Evolutionary conservation across 2,113 vertebrate genomes (phyloP).

Genomic region (Macaca nemestrina): DNA sequence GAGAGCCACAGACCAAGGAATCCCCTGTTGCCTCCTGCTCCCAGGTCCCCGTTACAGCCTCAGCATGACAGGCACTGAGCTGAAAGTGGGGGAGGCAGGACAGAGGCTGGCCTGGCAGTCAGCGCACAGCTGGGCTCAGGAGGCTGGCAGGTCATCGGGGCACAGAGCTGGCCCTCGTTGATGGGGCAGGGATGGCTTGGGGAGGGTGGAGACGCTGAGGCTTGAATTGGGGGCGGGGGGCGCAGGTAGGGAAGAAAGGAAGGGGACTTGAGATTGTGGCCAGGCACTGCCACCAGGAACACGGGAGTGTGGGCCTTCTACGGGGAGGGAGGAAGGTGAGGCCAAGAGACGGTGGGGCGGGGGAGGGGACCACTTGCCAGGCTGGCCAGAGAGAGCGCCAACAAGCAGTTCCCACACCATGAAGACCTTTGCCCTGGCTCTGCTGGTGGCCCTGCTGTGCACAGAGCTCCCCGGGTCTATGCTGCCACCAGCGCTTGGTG

Average conservation of each 20-base stretch:
- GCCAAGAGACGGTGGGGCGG: neutral
- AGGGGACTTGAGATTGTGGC: neutral
- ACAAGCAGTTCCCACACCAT: neutral
- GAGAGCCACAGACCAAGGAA: neutral
- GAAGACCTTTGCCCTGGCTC: neutral
- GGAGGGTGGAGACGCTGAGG: neutral
- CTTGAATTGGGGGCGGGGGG: neutral
- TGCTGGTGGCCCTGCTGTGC: neutral
- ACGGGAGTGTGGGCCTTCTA: fast-evolving
- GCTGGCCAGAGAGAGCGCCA: neutral
- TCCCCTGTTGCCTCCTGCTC: neutral
- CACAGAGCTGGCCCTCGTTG: fast-evolving
- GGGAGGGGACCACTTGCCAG: too few relatives aligned
- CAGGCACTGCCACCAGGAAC: neutral
- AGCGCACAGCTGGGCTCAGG: neutral
- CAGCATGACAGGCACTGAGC: neutral
- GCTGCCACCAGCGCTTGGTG: neutral
- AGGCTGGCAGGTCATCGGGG: neutral
- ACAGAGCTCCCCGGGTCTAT: neutral
- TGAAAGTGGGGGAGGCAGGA: neutral
- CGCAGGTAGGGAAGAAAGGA: too few relatives aligned
- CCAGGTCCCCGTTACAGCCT: neutral
- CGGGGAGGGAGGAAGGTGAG: neutral
- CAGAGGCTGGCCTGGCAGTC: fast-evolving
- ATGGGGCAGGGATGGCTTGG: neutral